Base-by-base conservation (phyloP, 2,888 invertebrate genomes). In the Philaethria dido region DNA sequence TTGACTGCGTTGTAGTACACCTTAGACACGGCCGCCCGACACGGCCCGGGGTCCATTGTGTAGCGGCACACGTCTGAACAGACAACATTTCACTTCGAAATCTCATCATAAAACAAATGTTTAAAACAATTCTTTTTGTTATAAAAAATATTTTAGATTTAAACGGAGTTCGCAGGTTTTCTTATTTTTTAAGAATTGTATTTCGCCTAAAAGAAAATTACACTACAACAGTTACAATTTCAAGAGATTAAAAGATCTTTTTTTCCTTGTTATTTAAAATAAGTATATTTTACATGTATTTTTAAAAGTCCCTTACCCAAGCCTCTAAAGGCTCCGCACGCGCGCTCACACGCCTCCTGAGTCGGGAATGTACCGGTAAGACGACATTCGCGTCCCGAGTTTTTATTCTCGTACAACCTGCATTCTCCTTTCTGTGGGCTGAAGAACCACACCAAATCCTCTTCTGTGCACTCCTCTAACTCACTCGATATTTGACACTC, bases 301-400 rank as follows among this genome's bases (percentile, higher is more conserved):
- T 9, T n/a, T n/a, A 29, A 25, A 9, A 16, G 81, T 13, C 64
- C 64, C 85, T 89, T 82, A 96, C 97, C 96, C 80, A 95, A 93
- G 72, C 94, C 94, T 75, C 93, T 93, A 88, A 95, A 97, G 52
- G 87, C 88, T 39, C 97, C 96, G 75, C 97, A 97, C 68, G 95
- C 93, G 64, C 96, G 89, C 81, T 96, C 94, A 80, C 97, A 97
- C 70, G 95, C 95, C 78, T 96, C 96, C 75, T 94, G 94, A 0
- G 95, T 94, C 85, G 13, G 93, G 94, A 70, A 93, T 82, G 80
- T 96, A 95, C 77, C 95, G 93, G 63, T 77, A 48, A 68, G 63
- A n/a, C 83, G 72, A 95, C 98, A 76, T 88, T 79, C 72, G 93
- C 94, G 5, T 88, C 93, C 62, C 87, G 93, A 64, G 88, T 92